Conservation (phyloP, 2,113 vertebrate species). For the Turdus rufiventris region DNA sequence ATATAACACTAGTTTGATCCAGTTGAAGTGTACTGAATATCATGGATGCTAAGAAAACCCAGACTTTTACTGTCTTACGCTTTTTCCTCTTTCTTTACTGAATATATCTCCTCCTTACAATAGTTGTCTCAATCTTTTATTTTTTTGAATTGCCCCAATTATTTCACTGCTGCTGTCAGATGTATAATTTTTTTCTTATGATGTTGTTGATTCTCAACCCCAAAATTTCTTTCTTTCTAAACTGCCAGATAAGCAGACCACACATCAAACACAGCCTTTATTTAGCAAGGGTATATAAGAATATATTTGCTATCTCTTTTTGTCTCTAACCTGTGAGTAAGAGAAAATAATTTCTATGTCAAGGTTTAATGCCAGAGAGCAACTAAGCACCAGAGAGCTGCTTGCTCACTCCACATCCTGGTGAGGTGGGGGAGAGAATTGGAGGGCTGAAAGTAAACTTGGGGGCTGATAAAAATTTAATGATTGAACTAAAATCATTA, state of each 20-base stretch:
- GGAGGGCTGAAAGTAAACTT: background rate
- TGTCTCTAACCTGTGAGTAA: background rate
- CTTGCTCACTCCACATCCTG: background rate
- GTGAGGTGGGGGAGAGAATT: background rate
- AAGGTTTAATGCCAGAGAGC: background rate
- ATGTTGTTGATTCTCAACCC: background rate
- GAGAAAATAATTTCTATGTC: background rate
- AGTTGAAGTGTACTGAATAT: background rate
- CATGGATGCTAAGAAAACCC: background rate
- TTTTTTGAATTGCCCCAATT: background rate
- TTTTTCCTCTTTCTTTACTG: background rate
- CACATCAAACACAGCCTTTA: background rate
- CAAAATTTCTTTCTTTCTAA: background rate
- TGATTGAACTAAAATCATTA: background rate
- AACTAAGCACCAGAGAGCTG: background rate
- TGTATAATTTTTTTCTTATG: background rate
- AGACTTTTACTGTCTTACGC: background rate
- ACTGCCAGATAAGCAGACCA: background rate
- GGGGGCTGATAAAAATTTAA: background rate
- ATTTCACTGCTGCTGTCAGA: background rate
- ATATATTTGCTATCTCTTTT: background rate
- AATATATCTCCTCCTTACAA: background rate
- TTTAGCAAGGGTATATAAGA: background rate
- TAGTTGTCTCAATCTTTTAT: background rate
- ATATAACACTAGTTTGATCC: background rate